Percentiles rank a stretch among this genome's conserved stretches.
Conservation (phyloP, 2,113 vertebrate species). For the Synodontis membranacea region DNA sequence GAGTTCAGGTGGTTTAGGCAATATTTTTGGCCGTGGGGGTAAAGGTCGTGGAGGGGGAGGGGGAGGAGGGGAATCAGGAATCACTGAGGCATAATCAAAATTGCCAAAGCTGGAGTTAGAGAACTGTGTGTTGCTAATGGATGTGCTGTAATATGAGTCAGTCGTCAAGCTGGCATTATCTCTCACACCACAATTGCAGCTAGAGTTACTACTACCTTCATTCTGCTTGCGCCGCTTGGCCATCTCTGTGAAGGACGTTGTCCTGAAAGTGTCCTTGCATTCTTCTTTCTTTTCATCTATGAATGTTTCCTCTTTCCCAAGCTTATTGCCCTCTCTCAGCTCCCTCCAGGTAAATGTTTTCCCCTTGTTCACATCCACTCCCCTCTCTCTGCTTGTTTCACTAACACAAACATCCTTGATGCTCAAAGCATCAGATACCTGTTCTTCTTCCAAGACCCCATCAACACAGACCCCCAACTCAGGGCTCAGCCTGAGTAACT, state of each 20-base stretch:
- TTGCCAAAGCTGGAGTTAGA: constrained; percentile 56
- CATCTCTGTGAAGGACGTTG: constrained; percentile 90
- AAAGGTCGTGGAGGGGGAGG: constrained; percentile 76
- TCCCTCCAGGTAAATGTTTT: constrained; percentile 37
- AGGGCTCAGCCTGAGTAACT: constrained; percentile 77
- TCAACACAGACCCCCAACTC: constrained; percentile 75
- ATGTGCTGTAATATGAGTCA: constrained; percentile 68
- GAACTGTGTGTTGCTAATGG: constrained; percentile 57
- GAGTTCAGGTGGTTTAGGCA: constrained; percentile 59
- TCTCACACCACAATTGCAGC: constrained; percentile 44
- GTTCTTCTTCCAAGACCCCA: constrained; percentile 65
- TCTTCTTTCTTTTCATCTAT: constrained; percentile 53
- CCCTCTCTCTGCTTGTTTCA: constrained; percentile 36
- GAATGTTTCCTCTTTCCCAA: constrained; percentile 44
- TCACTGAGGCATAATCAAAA: constrained; percentile 59
- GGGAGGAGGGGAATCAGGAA: constrained; percentile 69
- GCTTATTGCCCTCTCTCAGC: constrained; percentile 51
- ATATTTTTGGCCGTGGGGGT: constrained; percentile 59
- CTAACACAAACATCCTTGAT: constrained; percentile 50
- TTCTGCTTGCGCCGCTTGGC: constrained; percentile 80
- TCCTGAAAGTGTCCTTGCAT: constrained; percentile 55
- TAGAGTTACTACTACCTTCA: constrained; percentile 50
- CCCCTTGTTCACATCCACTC: constrained; percentile 34
- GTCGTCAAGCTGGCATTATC: constrained; percentile 45
- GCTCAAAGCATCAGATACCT: constrained; percentile 36